These are phyloP conservation scores for Eptatretus atami DNA, from an alignment of 2,797 vertebrate species.

Conservation along the genomic window DNA sequence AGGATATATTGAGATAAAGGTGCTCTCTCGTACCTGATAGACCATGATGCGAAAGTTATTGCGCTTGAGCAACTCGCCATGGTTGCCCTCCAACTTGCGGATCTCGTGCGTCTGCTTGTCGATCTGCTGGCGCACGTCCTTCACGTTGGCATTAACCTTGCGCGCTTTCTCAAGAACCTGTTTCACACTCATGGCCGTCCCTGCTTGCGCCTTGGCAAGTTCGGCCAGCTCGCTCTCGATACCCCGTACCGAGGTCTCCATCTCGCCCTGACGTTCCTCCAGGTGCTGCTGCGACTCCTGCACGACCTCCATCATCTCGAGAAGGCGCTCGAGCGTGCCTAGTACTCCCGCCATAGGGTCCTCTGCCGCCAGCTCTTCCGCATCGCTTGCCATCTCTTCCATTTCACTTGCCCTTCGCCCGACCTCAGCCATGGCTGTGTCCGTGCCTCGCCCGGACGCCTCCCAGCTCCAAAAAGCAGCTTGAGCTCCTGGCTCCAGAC, in stretches of 20 bases:
- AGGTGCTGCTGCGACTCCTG: conserved; percentile 72
- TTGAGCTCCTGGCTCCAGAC: no score
- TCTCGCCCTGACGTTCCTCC: conserved; percentile 54
- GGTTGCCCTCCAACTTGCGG: conserved; percentile 54
- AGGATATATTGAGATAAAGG: not conserved
- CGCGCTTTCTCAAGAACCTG: conserved; percentile 69
- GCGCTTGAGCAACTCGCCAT: conserved; percentile 76
- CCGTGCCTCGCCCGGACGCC: no score
- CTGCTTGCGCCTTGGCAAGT: conserved; percentile 44
- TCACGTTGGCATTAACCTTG: conserved; percentile 66
- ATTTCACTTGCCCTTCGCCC: no score
- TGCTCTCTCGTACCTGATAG: conserved; percentile 48
- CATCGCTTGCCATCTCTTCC: no score
- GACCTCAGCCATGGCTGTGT: no score
- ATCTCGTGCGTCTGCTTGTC: conserved; percentile 52
- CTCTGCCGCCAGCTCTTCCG: not conserved
- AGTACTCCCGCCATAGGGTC: not conserved
- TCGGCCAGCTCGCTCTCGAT: conserved; percentile 67
- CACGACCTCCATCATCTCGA: conserved; percentile 59
- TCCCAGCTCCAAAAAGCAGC: no score
- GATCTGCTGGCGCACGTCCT: conserved; percentile 51
- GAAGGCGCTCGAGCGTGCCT: conserved; percentile 46
- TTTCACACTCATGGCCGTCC: conserved; percentile 36
- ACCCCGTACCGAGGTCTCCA: conserved; percentile 46
- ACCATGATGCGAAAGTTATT: conserved; percentile 91